Conservation (phyloP, 1,140 invertebrate species). For the Diabrotica virgifera region DNA sequence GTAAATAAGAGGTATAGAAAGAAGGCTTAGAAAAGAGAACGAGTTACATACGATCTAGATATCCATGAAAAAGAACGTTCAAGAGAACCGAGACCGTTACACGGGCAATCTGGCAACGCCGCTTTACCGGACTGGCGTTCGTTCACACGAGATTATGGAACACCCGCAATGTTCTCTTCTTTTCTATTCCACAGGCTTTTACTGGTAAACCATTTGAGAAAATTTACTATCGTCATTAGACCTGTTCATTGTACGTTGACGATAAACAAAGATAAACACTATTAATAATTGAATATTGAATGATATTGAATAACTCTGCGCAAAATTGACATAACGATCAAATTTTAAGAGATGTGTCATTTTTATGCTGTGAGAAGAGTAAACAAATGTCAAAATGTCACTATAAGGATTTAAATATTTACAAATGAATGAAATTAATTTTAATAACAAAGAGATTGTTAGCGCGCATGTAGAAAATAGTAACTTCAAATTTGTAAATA, state of each 20-base stretch:
- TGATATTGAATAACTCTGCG: not conserved
- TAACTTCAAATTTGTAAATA: not conserved
- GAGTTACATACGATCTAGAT: conserved; percentile 33
- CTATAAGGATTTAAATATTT: no score
- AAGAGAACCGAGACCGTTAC: conserved; percentile 37
- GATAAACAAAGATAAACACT: not conserved
- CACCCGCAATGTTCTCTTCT: conserved; percentile 38
- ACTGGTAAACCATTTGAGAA: conserved; percentile 28
- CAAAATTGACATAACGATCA: not conserved
- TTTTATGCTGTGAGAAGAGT: not conserved
- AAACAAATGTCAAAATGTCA: not conserved
- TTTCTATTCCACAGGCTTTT: conserved; percentile 27
- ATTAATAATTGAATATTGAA: conserved; percentile 5
- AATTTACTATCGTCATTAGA: conserved; percentile 12
- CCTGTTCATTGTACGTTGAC: not conserved
- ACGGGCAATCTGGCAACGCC: conserved; percentile 34
- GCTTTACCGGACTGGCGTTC: conserved; percentile 36
- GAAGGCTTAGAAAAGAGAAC: conserved; percentile 25
- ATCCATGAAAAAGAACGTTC: conserved; percentile 30
- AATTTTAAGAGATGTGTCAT: not conserved
- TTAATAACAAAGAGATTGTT: no score
- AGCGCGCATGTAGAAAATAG: no score
- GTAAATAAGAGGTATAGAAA: conserved; percentile 27
- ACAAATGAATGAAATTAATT: no score
- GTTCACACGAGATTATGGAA: conserved; percentile 42